Conservation (phyloP, 2,888 invertebrate genomes). For the Drosophila incognita region DNA sequence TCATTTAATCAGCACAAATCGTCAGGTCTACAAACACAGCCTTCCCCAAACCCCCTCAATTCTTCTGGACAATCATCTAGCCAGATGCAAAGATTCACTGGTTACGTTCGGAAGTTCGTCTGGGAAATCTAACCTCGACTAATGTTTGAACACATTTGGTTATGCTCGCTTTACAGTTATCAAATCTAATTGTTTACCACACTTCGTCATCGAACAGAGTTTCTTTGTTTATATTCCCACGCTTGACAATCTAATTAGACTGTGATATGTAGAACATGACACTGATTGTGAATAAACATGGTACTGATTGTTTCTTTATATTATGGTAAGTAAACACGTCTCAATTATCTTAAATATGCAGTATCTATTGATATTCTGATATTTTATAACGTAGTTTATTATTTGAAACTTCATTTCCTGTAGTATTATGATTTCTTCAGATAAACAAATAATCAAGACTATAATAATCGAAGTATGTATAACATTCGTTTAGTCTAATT, state of each 20-base stretch:
- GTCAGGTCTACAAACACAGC: constrained; percentile 16
- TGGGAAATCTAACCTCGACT: not conserved
- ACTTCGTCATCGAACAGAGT: constrained; percentile 14
- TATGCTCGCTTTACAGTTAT: constrained; percentile 32
- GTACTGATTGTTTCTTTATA: not conserved
- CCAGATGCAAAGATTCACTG: constrained; percentile 29
- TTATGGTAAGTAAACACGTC: not conserved
- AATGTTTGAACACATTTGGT: constrained; percentile 15
- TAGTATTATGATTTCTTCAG: not conserved
- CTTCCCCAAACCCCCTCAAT: not conserved
- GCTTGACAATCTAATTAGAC: constrained; percentile 54
- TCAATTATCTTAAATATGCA: not conserved
- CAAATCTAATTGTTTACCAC: constrained; percentile 43
- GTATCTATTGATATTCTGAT: not conserved
- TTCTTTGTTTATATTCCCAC: constrained; percentile 70
- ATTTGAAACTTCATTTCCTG: not conserved
- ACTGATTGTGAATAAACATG: constrained; percentile 29
- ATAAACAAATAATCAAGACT: not conserved
- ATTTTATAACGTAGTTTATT: not conserved
- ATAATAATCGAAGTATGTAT: not conserved
- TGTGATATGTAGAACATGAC: constrained; percentile 26
- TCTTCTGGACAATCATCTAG: constrained; percentile 18
- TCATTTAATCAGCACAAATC: constrained; percentile 68
- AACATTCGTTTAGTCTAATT: not conserved
- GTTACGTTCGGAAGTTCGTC: constrained; percentile 1